Evolutionary conservation across 1,140 invertebrate genomes (phyloP).

Genomic region (Agraylea sexmaculata): DNA sequence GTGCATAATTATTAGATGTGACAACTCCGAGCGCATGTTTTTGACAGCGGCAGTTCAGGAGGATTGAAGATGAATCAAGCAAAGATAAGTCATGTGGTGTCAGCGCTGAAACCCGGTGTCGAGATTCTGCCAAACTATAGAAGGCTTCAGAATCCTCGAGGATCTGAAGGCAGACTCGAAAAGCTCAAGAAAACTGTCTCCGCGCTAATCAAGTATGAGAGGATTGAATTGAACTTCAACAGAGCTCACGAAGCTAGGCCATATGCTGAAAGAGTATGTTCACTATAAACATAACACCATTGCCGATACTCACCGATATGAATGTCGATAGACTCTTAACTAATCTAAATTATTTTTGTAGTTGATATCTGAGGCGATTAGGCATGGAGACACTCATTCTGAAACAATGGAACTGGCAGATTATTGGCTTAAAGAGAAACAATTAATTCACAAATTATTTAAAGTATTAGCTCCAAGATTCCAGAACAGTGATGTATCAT

Average conservation of each 20-base stretch:
- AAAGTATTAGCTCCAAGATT: conserved; percentile 82
- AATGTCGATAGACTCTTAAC: too few relatives aligned
- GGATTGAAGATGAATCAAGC: conserved; percentile 75
- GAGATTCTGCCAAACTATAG: conserved; percentile 46
- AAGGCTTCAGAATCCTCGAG: conserved; percentile 51
- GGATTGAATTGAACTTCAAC: conserved; percentile 68
- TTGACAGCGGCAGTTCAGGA: too few relatives aligned
- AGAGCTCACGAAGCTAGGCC: conserved; percentile 74
- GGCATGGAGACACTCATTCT: conserved; percentile 70
- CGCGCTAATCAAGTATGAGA: conserved; percentile 76
- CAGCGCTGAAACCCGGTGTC: conserved; percentile 58
- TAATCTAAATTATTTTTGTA: conserved; percentile 42
- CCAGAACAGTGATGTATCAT: conserved; percentile 54
- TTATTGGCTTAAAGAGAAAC: conserved; percentile 82
- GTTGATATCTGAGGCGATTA: conserved; percentile 81
- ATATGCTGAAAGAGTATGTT: conserved; percentile 70
- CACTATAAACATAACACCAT: conserved; percentile 9
- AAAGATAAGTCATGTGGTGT: conserved; percentile 57
- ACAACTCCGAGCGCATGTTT: too few relatives aligned
- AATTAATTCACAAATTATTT: conserved; percentile 83
- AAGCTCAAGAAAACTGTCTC: conserved; percentile 73
- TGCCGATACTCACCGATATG: conserved; percentile 4
- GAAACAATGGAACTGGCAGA: conserved; percentile 82
- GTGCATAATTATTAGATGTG: too few relatives aligned
- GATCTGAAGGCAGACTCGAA: conserved; percentile 62